Evolutionary conservation across 2,113 vertebrate genomes (phyloP), one percentile per base, ranked within the genome.

Genomic region (Stegastes partitus): DNA sequence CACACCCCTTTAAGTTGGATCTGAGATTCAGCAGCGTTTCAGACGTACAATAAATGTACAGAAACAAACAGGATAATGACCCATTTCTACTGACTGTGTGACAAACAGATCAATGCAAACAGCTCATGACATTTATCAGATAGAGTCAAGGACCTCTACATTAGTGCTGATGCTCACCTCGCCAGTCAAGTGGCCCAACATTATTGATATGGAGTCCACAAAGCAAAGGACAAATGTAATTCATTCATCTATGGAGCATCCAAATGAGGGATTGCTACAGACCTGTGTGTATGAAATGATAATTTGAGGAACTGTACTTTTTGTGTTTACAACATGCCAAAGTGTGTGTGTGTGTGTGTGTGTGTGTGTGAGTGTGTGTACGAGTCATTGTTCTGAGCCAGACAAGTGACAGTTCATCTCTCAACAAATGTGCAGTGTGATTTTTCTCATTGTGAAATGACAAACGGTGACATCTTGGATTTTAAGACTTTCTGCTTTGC

Each of bases 51-150:
- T 82, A 73, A 70, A 71, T n/a, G 21, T 44, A 49, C 16, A 77
- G 58, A 62, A 68, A 73, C 39, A 61, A 55, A 64, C 78, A 55
- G 21, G 55, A 68, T 83, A 87, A 77, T 75, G 74, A 71, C 28
- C 64, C 54, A 77, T 65, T 70, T 84, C 82, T 71, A 34, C 71
- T 31, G 70, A 51, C 64, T 28, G 57, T 65, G 82, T 88, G 81
- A 57, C 77, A 85, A 79, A 78, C 83, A 81, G 83, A 92, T 91
- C 91, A 87, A 89, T 90, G 88, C 73, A 86, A 87, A 86, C 85
- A 80, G 74, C 84, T 89, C 85, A 70, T 78, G 87, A 90, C 87
- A 86, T 92, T 92, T 89, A 91, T 90, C 83, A 84, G 84, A 83
- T 82, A 72, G 74, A 85, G 74, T 91, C 81, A 69, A 93, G 88